Conservation (phyloP, 2,797 vertebrate genomes). For the Crotalus adamanteus region DNA sequence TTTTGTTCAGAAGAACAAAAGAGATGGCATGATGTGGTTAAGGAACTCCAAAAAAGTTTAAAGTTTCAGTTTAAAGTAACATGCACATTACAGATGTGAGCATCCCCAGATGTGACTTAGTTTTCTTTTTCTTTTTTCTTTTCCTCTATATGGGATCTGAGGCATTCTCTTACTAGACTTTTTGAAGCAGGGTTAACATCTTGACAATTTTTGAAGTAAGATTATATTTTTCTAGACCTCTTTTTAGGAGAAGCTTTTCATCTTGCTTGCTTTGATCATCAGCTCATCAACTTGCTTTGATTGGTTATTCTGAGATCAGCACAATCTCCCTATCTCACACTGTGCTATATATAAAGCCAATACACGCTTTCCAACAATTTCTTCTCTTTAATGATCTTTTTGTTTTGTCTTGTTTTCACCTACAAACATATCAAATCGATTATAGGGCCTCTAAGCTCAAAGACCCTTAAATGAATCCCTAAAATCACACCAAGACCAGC, state of each 20-base stretch:
- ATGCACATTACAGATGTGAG: neutral
- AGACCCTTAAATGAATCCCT: neutral
- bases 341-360: neutral
- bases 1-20: neutral
- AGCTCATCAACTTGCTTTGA: neutral
- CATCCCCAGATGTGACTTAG: neutral
- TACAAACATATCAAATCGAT: neutral
- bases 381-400: neutral
- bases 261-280: constrained; percentile 1
- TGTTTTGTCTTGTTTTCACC: neutral
- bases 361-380: neutral
- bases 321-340: neutral
- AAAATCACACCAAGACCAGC: neutral
- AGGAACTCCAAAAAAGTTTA: neutral
- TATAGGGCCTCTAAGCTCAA: neutral
- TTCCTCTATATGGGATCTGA: neutral
- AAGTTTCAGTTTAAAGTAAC: neutral
- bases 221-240: neutral
- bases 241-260: neutral
- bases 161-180: neutral
- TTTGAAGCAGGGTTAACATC: neutral
- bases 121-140: neutral
- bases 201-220: neutral
- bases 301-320: neutral
- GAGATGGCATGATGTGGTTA: neutral